A percentile compares a stretch with the other conserved stretches of the same genome.
Conservation (phyloP, 92 coral and sea anemone genomes). For the Isaurus tuberculatus region DNA sequence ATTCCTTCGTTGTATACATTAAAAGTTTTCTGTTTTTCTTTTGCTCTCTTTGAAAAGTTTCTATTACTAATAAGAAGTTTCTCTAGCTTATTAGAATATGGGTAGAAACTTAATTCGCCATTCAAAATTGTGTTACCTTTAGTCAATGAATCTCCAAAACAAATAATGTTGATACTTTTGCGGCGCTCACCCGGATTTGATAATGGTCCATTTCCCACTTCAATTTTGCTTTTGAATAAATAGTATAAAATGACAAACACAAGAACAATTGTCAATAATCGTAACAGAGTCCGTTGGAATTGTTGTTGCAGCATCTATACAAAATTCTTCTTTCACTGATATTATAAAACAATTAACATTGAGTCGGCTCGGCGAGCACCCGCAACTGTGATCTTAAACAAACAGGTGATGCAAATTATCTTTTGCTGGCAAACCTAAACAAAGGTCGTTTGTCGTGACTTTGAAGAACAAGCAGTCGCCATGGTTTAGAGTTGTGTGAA, state of each 20-base stretch:
- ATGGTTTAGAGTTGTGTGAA: slow-evolving; percentile 5
- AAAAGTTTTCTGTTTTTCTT: background rate
- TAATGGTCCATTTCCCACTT: background rate
- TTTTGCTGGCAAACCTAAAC: slow-evolving; percentile 39
- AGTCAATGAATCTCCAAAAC: slow-evolving; percentile 44
- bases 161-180: slow-evolving; percentile 9
- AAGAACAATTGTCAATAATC: background rate
- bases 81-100: slow-evolving; percentile 32
- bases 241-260: slow-evolving; percentile 1
- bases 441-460: background rate
- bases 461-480: background rate
- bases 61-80: slow-evolving; percentile 3
- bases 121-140: background rate
- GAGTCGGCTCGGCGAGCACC: background rate
- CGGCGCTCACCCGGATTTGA: background rate
- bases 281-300: background rate
- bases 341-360: background rate
- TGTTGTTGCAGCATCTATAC: background rate
- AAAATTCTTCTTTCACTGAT: background rate
- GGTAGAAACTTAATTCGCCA: background rate
- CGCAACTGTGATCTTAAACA: background rate
- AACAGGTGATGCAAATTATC: slow-evolving; percentile 23
- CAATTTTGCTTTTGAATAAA: background rate
- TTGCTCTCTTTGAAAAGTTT: background rate
- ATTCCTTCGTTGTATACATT: slow-evolving; percentile 29